A percentile compares a stretch with the other conserved stretches of the same genome.
Conservation (phyloP, 2,888 invertebrate species). For the Physocephala rufipes region DNA sequence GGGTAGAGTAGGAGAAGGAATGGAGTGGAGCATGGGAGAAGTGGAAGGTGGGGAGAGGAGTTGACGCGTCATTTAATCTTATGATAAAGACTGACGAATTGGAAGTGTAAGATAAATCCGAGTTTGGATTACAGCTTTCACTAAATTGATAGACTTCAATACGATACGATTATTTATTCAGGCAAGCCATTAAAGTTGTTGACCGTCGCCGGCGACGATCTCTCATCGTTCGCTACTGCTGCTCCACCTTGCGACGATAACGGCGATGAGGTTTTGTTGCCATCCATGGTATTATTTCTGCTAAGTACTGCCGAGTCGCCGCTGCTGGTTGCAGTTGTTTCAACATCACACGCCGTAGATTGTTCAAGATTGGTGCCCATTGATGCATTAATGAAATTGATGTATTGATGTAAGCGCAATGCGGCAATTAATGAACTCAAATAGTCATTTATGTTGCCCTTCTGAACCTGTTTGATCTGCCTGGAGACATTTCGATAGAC, state of each 20-base stretch:
- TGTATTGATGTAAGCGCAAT: slow-evolving; percentile 66
- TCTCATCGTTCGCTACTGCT: background rate
- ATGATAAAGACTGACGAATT: too few relatives aligned
- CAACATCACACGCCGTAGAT: slow-evolving; percentile 48
- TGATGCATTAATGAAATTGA: slow-evolving; percentile 66
- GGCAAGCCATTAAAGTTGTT: too few relatives aligned
- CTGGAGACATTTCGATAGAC: slow-evolving; percentile 74
- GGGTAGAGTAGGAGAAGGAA: too few relatives aligned
- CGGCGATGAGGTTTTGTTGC: slow-evolving; percentile 17
- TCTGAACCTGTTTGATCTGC: slow-evolving; percentile 69
- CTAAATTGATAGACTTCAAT: too few relatives aligned
- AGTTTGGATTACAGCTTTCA: too few relatives aligned
- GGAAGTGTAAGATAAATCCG: too few relatives aligned
- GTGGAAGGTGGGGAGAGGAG: too few relatives aligned
- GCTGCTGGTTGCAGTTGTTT: background rate
- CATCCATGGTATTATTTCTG: background rate
- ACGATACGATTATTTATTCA: too few relatives aligned
- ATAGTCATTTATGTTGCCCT: slow-evolving; percentile 67
- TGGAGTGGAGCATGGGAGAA: too few relatives aligned
- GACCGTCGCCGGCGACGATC: background rate
- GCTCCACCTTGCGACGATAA: background rate
- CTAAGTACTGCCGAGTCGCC: background rate
- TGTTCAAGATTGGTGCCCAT: slow-evolving; percentile 63
- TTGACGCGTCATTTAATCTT: too few relatives aligned
- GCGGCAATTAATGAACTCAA: slow-evolving; percentile 67